These are phyloP conservation scores for Pammene aurita DNA, from an alignment of 2,888 invertebrate genomes.

Conservation along the genomic window DNA sequence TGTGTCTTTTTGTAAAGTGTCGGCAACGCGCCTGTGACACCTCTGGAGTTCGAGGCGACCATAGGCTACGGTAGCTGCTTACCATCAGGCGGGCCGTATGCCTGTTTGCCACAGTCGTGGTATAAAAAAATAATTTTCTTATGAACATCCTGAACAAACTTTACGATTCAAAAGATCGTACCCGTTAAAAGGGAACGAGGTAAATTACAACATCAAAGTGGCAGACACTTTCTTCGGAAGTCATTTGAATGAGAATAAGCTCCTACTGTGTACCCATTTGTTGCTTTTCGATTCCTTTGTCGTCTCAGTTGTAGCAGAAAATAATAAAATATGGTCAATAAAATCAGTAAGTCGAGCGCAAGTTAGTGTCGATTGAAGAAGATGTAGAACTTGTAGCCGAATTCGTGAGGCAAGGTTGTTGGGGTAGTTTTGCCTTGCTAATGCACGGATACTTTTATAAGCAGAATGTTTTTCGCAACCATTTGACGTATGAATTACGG, in stretches of 20 bases:
- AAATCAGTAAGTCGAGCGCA: slow-evolving; percentile 63
- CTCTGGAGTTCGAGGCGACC: no score
- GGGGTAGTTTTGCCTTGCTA: background rate
- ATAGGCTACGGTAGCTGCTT: no score
- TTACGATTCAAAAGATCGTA: background rate
- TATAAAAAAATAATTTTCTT: no score
- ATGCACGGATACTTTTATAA: no score
- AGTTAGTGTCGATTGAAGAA: slow-evolving; percentile 47
- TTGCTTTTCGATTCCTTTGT: slow-evolving; percentile 76
- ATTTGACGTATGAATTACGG: no score
- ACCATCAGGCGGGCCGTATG: no score
- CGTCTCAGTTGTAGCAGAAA: slow-evolving; percentile 61
- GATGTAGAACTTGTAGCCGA: slow-evolving; percentile 6
- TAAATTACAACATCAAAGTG: slow-evolving; percentile 69
- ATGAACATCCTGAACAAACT: no score
- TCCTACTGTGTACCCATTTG: slow-evolving; percentile 65
- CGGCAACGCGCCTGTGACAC: no score
- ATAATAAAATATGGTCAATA: slow-evolving; percentile 77
- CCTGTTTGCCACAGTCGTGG: no score
- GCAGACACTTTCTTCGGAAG: slow-evolving; percentile 68
- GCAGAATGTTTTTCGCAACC: no score
- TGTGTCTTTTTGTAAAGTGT: no score
- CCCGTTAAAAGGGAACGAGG: slow-evolving; percentile 47
- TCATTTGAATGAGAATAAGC: slow-evolving; percentile 79
- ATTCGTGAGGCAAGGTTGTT: background rate